A percentile compares a stretch with the other conserved stretches of the same genome.
Evolutionary conservation across 2,888 invertebrate species (phyloP).

Genomic region (Athripsodes cinereus): DNA sequence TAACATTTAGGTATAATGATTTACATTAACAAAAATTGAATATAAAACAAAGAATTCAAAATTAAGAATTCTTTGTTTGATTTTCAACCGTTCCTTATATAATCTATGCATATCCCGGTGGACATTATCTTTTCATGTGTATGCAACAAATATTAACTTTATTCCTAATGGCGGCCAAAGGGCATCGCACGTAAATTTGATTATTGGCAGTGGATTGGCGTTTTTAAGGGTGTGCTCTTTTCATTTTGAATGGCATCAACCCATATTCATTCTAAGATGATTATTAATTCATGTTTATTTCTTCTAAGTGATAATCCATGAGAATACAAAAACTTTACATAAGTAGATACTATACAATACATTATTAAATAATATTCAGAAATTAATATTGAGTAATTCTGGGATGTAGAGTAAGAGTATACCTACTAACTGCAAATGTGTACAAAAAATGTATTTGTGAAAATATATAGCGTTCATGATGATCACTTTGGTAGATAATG

Average conservation of each 20-base stretch:
- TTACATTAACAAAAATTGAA: neutral
- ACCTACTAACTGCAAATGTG: no score
- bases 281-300: neutral
- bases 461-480: neutral
- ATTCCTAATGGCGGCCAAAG: constrained; percentile 16
- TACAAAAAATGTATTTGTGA: no score
- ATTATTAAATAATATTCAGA: no score
- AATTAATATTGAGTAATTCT: no score
- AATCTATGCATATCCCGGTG: constrained; percentile 3
- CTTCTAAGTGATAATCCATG: neutral
- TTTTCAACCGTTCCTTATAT: neutral
- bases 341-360: neutral
- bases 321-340: neutral
- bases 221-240: constrained; percentile 7
- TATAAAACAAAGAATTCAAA: neutral
- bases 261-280: neutral
- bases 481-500: neutral
- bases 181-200: constrained; percentile 11
- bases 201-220: constrained; percentile 26
- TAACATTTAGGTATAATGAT: neutral
- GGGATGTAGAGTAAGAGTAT: no score
- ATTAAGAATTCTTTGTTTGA: neutral
- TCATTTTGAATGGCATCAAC: constrained; percentile 7
- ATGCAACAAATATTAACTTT: constrained; percentile 7
- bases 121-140: neutral